These are phyloP conservation scores for Arothron firmamentum DNA, from an alignment of 2,113 vertebrate species.

Conservation along the genomic window DNA sequence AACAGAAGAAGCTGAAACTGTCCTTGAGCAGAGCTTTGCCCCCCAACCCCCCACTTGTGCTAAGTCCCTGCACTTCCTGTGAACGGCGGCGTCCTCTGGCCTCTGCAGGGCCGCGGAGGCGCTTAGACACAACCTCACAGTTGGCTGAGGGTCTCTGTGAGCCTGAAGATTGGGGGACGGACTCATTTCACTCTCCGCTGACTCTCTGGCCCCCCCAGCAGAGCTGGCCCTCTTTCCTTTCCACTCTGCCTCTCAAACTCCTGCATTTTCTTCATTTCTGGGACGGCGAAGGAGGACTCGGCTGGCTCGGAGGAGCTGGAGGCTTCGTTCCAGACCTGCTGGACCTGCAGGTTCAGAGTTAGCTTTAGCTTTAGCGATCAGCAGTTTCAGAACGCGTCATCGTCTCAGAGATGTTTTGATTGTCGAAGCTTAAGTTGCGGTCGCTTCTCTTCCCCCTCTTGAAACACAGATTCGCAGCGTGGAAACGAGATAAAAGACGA, in stretches of 20 bases:
- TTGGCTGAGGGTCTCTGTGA: conserved; percentile 60
- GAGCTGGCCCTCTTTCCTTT: conserved; percentile 40
- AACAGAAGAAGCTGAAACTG: no score
- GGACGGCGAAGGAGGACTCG: conserved; percentile 25
- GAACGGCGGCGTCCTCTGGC: conserved; percentile 47
- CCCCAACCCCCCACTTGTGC: conserved; percentile 13
- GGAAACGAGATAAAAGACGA: no score
- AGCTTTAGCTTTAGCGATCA: no score
- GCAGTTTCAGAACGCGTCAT: no score
- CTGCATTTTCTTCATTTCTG: conserved; percentile 6
- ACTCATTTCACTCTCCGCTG: conserved; percentile 69
- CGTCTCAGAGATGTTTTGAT: no score
- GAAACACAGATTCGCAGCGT: no score
- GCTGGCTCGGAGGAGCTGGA: background rate
- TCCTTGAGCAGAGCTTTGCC: no score
- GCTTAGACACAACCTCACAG: conserved; percentile 56
- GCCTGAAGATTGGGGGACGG: conserved; percentile 65
- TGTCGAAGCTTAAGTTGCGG: no score
- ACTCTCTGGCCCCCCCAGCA: conserved; percentile 60
- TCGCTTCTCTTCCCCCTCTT: no score
- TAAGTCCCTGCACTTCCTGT: conserved; percentile 51
- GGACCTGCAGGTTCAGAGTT: no score
- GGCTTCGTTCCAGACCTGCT: no score
- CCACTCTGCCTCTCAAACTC: conserved; percentile 6
- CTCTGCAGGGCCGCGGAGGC: conserved; percentile 51